Evolutionary conservation across 2,113 vertebrate species (phyloP).

Genomic region (Mesembrinibis cayennensis): DNA sequence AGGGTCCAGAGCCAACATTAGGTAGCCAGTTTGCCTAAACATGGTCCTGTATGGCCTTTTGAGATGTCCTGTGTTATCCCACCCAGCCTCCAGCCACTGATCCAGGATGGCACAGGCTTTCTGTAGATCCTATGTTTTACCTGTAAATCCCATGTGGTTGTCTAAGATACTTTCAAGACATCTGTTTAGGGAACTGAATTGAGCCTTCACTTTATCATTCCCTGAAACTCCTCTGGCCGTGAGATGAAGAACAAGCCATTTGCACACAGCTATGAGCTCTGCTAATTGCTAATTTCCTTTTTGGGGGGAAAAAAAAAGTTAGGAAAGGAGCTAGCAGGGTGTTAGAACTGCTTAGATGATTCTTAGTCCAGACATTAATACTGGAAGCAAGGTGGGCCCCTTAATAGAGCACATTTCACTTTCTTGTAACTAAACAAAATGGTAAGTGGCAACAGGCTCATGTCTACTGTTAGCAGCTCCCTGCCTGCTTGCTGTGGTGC

Average conservation of each 20-base stretch:
- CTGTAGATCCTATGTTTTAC: neutral
- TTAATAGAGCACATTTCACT: neutral
- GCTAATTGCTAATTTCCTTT: neutral
- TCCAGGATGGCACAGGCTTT: neutral
- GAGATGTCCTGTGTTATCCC: neutral
- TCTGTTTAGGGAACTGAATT: neutral
- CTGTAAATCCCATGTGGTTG: neutral
- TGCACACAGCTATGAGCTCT: neutral
- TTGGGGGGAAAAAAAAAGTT: no score
- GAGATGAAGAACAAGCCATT: neutral
- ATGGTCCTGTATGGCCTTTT: neutral
- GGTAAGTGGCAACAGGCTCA: neutral
- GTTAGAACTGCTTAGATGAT: neutral
- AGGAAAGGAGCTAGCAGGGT: neutral
- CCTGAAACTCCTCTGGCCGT: neutral
- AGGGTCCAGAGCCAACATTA: neutral
- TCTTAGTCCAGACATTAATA: neutral
- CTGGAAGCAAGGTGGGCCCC: neutral
- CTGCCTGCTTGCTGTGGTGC: neutral
- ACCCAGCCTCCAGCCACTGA: neutral
- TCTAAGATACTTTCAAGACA: neutral
- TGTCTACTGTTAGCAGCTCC: neutral
- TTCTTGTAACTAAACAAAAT: neutral
- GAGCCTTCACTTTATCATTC: neutral
- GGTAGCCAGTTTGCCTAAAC: neutral